Conservation (phyloP, 2,888 invertebrate species). For the Sarcophaga caerulescens region DNA sequence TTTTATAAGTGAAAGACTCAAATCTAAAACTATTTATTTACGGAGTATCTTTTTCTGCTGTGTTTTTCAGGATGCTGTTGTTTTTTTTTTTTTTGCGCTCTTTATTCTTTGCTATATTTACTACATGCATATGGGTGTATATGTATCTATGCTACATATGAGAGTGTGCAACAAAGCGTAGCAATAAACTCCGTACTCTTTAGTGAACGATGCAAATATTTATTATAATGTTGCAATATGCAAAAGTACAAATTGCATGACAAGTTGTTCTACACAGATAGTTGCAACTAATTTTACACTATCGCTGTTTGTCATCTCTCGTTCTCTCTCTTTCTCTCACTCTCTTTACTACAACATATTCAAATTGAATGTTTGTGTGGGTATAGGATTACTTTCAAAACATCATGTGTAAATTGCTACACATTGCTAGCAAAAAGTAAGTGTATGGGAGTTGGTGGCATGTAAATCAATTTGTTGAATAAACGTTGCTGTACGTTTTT, state of each 20-base stretch:
- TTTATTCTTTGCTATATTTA: not conserved
- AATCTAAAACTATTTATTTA: slow-evolving; percentile 61
- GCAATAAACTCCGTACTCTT: not conserved
- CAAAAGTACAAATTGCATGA: slow-evolving; percentile 56
- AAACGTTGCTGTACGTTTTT: not conserved
- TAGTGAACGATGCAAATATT: slow-evolving; percentile 50
- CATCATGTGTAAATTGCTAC: not conserved
- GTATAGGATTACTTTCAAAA: not conserved
- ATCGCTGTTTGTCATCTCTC: slow-evolving; percentile 50
- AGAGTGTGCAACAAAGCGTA: slow-evolving; percentile 55
- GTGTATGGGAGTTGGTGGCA: not conserved
- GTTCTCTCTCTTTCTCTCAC: no score
- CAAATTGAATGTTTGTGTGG: not conserved
- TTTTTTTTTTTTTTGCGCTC: not conserved
- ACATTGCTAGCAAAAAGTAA: not conserved
- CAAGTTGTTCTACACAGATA: slow-evolving; percentile 34
- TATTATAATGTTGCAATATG: slow-evolving; percentile 44
- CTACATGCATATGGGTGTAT: not conserved
- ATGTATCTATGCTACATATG: not conserved
- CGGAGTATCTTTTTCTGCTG: slow-evolving; percentile 43
- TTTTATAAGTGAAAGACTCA: slow-evolving; percentile 19
- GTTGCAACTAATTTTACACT: slow-evolving; percentile 49
- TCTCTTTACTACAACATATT: not conserved
- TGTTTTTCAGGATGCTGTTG: not conserved
- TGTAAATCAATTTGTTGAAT: not conserved